These are phyloP conservation scores for Drosophila busckii DNA, from an alignment of 1,140 invertebrate species.

Conservation along the genomic window DNA sequence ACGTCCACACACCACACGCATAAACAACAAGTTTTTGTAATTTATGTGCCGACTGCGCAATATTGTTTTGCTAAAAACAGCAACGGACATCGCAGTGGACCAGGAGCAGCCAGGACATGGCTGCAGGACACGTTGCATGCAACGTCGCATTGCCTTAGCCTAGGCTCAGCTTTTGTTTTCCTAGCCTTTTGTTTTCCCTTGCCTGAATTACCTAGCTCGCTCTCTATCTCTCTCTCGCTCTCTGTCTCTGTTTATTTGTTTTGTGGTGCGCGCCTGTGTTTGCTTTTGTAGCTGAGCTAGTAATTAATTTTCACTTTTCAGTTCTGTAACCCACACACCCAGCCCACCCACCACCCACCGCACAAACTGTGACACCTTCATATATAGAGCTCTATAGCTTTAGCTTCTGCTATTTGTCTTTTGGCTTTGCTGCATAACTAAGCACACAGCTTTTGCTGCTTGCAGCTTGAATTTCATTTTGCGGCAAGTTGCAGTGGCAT, in stretches of 20 bases:
- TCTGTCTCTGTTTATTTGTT: conserved; percentile 1
- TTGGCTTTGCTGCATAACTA: no score
- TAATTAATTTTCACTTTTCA: conserved; percentile 57
- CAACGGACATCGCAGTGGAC: conserved; percentile 7
- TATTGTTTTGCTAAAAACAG: conserved; percentile 60
- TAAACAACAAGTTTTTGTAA: conserved; percentile 63
- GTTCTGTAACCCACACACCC: conserved; percentile 24
- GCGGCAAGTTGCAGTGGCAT: no score
- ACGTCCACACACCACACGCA: conserved; percentile 51
- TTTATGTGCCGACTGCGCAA: conserved; percentile 57
- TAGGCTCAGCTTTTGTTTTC: no score
- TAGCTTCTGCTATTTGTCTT: no score
- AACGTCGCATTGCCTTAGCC: no score
- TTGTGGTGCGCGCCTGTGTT: conserved; percentile 7
- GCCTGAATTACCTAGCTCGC: no score
- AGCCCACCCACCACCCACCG: neutral
- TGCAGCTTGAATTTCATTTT: no score
- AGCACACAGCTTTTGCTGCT: no score
- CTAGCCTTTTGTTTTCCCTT: no score
- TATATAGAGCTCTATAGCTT: no score
- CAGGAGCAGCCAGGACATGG: neutral
- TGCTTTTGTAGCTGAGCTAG: conserved; percentile 19
- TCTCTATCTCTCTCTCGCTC: conserved; percentile 1
- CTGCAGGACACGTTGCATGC: no score
- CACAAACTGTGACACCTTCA: conserved; percentile 26